phyloP scores from a whole-genome alignment of 1,140 invertebrate genomes.

The Cydia splendana region DNA sequence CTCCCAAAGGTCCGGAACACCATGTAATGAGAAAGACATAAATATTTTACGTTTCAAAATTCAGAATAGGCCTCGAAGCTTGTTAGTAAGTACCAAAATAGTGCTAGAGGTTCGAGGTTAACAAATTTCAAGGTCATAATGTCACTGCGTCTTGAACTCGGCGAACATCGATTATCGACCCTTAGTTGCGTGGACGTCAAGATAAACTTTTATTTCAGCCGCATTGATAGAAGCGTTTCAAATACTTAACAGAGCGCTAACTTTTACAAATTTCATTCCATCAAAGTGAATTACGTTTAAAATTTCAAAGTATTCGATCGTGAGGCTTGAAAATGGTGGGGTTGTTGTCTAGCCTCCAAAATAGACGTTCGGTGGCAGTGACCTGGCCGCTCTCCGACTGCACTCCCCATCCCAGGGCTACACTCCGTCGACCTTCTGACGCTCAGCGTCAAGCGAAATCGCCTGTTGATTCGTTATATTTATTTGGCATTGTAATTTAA shows the following conservation, averaged over 20 bases:
- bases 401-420: slow-evolving; percentile 46
- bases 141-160: neutral
- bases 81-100: neutral
- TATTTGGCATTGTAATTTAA: neutral
- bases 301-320: neutral
- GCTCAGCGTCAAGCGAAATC: neutral
- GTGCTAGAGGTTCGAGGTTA: neutral
- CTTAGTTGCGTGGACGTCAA: neutral
- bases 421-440: neutral
- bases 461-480: slow-evolving; percentile 18
- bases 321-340: slow-evolving; percentile 9
- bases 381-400: slow-evolving; percentile 63
- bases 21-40: too few species aligned
- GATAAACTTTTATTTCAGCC: neutral
- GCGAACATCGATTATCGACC: neutral
- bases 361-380: slow-evolving; percentile 69
- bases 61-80: too few species aligned
- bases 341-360: slow-evolving; percentile 61
- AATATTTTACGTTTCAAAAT: too few species aligned
- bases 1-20: too few species aligned
- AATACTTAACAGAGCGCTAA: neutral
- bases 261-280: neutral
- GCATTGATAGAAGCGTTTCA: neutral
- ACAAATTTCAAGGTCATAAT: slow-evolving; percentile 8
- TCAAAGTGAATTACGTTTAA: slow-evolving; percentile 25